phyloP scores from a whole-genome alignment of 2,113 vertebrate genomes.

The Egretta garzetta region DNA sequence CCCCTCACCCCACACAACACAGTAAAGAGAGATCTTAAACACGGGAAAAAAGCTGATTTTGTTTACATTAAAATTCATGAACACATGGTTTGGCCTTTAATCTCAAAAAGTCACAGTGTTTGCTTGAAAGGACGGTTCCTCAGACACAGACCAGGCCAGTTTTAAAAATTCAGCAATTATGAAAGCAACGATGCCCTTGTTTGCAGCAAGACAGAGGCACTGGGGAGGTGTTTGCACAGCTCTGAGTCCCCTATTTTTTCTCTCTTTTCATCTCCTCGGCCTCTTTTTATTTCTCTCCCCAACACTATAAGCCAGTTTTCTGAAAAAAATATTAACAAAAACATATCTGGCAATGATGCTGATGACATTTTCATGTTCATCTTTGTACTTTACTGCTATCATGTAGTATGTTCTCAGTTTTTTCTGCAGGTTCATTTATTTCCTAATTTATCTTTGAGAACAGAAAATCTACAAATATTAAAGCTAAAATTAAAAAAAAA shows the following conservation, averaged over 20 bases:
- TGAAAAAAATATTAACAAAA: background rate
- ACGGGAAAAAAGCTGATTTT: background rate
- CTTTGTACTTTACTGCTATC: background rate
- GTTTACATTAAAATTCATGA: slow-evolving; percentile 53
- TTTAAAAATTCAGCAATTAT: background rate
- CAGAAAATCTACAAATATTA: background rate
- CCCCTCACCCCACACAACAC: background rate
- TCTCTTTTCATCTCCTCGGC: background rate
- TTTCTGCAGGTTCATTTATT: background rate
- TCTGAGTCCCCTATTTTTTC: background rate
- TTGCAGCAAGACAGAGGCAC: background rate
- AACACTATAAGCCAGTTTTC: background rate
- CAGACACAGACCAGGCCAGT: background rate
- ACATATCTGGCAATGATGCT: background rate
- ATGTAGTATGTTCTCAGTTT: background rate
- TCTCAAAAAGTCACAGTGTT: background rate
- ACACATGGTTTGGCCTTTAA: slow-evolving; percentile 1
- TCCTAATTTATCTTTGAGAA: background rate
- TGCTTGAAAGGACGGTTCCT: background rate
- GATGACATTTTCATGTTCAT: background rate
- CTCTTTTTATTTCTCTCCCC: background rate
- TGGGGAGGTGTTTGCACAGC: background rate
- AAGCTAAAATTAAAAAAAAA: background rate
- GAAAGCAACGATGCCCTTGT: background rate
- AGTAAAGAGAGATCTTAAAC: background rate